These are phyloP conservation scores for Panurus biarmicus DNA, from an alignment of 2,113 vertebrate genomes.

Conservation along the genomic window DNA sequence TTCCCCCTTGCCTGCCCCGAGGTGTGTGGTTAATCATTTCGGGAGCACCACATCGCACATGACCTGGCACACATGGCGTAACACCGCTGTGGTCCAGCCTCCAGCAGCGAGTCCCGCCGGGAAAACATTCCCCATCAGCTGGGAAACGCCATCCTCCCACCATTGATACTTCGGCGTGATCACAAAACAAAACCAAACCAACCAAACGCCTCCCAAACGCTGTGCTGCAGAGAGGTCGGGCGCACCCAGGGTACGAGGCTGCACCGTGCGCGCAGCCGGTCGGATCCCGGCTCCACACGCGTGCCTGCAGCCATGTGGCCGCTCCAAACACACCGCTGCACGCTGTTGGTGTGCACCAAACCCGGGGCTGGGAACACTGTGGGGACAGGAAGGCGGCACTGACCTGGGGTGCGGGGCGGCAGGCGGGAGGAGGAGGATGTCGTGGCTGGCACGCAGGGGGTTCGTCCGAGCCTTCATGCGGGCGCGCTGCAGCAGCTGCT, in stretches of 20 bases:
- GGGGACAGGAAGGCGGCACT: constrained; percentile 31
- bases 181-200: not conserved
- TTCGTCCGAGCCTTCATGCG: constrained; percentile 86
- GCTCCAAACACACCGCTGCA: not conserved
- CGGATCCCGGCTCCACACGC: not conserved
- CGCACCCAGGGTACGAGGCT: accelerated
- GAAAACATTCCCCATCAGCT: not conserved
- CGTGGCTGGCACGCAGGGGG: constrained; percentile 88
- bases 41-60: not conserved
- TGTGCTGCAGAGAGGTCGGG: accelerated
- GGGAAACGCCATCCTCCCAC: not conserved
- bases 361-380: accelerated
- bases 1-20: not conserved
- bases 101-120: accelerated
- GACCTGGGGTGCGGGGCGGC: constrained; percentile 67
- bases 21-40: not conserved
- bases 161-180: accelerated
- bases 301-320: not conserved
- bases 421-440: constrained; percentile 77
- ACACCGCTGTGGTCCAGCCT: not conserved
- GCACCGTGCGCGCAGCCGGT: accelerated
- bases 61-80: accelerated
- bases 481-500: constrained; percentile 83
- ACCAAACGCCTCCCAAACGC: accelerated
- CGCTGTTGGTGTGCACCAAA: accelerated